phyloP scores from a whole-genome alignment of 2,888 invertebrate species.

The Podotricha telesiphe region DNA sequence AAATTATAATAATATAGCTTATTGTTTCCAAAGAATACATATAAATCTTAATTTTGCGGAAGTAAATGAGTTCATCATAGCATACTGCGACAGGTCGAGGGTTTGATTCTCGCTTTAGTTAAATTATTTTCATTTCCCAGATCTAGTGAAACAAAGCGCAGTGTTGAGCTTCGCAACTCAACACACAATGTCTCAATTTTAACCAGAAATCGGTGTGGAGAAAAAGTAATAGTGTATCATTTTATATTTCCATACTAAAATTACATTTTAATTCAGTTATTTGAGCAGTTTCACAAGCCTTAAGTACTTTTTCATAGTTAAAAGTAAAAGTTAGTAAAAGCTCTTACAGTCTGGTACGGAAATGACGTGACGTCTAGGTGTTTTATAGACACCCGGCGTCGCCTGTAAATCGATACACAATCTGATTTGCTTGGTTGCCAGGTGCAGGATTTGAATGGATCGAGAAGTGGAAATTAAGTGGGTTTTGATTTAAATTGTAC shows the following conservation, averaged over 20 bases:
- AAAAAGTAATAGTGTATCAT: no score
- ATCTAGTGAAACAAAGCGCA: no score
- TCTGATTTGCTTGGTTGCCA: constrained; percentile 33
- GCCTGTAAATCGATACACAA: constrained; percentile 37
- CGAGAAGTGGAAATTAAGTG: constrained; percentile 12
- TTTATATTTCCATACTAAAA: no score
- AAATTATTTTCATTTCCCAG: no score
- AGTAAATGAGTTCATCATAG: not conserved
- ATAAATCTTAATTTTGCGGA: not conserved
- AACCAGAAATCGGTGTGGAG: no score
- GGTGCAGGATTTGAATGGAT: constrained; percentile 23
- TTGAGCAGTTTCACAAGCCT: not conserved
- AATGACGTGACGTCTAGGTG: constrained; percentile 59
- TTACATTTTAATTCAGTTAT: not conserved
- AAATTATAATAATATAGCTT: constrained; percentile 9
- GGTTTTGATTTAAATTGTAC: not conserved
- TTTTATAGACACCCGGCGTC: constrained; percentile 48
- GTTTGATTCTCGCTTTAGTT: not conserved
- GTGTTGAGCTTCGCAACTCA: no score
- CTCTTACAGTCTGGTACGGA: constrained; percentile 47
- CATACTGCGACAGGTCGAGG: not conserved
- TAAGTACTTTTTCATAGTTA: constrained; percentile 1
- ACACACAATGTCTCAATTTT: no score
- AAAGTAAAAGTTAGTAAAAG: constrained; percentile 12
- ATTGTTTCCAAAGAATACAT: not conserved